Evolutionary conservation across 2,888 invertebrate genomes (phyloP).

Genomic region (Psococerastis gibbosa): DNA sequence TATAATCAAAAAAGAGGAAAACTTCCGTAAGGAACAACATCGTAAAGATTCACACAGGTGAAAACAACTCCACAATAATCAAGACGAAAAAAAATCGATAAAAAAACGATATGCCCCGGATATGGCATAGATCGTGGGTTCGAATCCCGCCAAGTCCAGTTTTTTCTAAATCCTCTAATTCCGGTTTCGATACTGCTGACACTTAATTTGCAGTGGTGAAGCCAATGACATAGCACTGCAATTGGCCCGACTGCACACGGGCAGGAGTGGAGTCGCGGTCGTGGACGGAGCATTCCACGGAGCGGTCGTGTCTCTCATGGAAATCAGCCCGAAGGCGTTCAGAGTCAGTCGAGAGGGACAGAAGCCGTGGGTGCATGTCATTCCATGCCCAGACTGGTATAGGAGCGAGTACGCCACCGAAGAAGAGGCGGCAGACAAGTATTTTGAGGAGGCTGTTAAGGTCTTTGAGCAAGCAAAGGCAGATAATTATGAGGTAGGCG

Average conservation of each 20-base stretch:
- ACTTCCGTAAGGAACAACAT: too few relatives aligned
- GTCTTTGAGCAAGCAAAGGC: too few relatives aligned
- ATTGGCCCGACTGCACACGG: slow-evolving; percentile 32
- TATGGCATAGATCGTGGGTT: too few relatives aligned
- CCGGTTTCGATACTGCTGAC: not conserved
- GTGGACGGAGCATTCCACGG: slow-evolving; percentile 34
- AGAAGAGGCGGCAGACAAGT: slow-evolving; percentile 18
- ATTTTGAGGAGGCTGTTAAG: slow-evolving; percentile 19
- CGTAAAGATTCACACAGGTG: too few relatives aligned
- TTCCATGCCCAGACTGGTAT: slow-evolving; percentile 21
- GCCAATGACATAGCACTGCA: slow-evolving; percentile 38
- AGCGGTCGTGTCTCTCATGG: slow-evolving; percentile 26
- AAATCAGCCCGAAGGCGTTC: slow-evolving; percentile 20
- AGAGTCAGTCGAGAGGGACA: slow-evolving; percentile 15
- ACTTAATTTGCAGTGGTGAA: slow-evolving; percentile 33
- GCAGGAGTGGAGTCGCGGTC: slow-evolving; percentile 28
- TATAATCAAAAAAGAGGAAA: too few relatives aligned
- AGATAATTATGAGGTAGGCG: too few relatives aligned
- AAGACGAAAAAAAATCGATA: too few relatives aligned
- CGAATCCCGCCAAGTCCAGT: too few relatives aligned
- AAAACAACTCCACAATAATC: too few relatives aligned
- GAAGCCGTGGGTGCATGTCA: slow-evolving; percentile 20
- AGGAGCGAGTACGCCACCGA: slow-evolving; percentile 18
- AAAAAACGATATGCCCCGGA: too few relatives aligned
- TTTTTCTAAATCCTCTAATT: too few relatives aligned